Base-by-base conservation (phyloP, 2,113 vertebrate species). In the Marcusenius ussheri region DNA sequence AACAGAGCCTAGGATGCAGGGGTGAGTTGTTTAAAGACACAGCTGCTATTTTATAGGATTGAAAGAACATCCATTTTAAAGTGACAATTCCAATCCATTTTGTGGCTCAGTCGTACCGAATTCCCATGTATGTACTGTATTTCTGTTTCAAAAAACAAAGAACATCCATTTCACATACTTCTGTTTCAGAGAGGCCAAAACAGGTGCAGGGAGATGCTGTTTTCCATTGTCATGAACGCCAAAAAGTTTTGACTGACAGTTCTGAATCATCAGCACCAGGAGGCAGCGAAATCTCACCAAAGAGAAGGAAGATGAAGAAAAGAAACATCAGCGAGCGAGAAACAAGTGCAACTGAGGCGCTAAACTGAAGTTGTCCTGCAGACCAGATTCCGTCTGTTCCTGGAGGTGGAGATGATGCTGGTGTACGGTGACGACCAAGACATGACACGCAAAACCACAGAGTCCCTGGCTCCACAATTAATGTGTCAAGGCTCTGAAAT, bases 321-420 rank as follows among this genome's bases (percentile, higher is more conserved):
- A 11, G 53, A 58, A 24, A 56, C 8, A 35, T 35, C 66, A 39
- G 19, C 21, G 1, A 10, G 80, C 13, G 5, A 88, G 91, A 46
- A 92, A 58, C 13, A 89, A 50, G 56, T 74, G 56, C 85, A 62
- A 56, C 70, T 5, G 24, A 6, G 58, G n/a, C 13, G 91, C 92
- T 66, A 39, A 42, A 91, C 27, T 49, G 90, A 6, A 2, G 15
- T 88, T 51, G 35, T 70, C 56, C 24, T 0, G 21, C 86, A 31
- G 42, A 89, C 62, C 13, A 51, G 2, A 83, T 91, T 39, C 49
- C 92, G 45, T 93, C 80, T 17, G 92, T 95, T 88, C 92, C 94
- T 93, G 89, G 92, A 94, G 92, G 94, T 8, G 83, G 96, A 97
- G 93, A 91, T 3, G 17, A 93, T 94, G 91, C 74, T 96, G 91